Percentiles rank a stretch among this genome's conserved stretches.
phyloP scores from a whole-genome alignment of 1,140 invertebrate genomes.

The Micrasema longulum region DNA sequence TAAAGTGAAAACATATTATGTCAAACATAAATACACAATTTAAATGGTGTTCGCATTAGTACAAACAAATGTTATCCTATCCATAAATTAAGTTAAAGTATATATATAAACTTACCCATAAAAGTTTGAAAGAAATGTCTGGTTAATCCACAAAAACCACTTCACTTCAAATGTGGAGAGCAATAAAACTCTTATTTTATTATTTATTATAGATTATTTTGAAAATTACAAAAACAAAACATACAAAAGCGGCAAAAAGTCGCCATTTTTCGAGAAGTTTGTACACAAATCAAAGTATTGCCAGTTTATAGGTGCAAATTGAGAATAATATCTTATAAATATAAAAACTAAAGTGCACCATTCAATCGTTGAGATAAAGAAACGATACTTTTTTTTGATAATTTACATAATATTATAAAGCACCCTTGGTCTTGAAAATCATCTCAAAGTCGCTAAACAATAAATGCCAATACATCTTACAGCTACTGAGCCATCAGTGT shows the following conservation, averaged over 20 bases:
- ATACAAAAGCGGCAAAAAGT: background rate
- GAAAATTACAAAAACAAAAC: slow-evolving; percentile 6
- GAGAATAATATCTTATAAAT: too few species aligned
- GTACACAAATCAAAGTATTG: slow-evolving; percentile 18
- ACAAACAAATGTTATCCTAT: too few species aligned
- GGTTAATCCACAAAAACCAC: slow-evolving; percentile 6
- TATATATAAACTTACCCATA: slow-evolving; percentile 6
- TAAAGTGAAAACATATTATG: too few species aligned
- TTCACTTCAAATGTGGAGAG: background rate
- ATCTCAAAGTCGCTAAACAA: too few species aligned
- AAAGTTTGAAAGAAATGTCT: background rate
- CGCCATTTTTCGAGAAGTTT: slow-evolving; percentile 17
- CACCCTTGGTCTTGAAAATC: too few species aligned
- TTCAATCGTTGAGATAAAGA: too few species aligned
- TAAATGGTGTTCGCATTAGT: too few species aligned
- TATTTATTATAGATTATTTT: background rate
- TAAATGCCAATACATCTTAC: too few species aligned
- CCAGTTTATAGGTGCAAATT: background rate
- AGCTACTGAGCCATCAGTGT: too few species aligned
- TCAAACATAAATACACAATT: too few species aligned
- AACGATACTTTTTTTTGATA: too few species aligned
- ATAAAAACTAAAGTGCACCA: background rate
- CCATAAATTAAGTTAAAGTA: slow-evolving; percentile 34
- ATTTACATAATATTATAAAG: too few species aligned
- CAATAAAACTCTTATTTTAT: background rate